phyloP scores from a whole-genome alignment of 2,113 vertebrate genomes.

The Psephotus haematonotus region DNA sequence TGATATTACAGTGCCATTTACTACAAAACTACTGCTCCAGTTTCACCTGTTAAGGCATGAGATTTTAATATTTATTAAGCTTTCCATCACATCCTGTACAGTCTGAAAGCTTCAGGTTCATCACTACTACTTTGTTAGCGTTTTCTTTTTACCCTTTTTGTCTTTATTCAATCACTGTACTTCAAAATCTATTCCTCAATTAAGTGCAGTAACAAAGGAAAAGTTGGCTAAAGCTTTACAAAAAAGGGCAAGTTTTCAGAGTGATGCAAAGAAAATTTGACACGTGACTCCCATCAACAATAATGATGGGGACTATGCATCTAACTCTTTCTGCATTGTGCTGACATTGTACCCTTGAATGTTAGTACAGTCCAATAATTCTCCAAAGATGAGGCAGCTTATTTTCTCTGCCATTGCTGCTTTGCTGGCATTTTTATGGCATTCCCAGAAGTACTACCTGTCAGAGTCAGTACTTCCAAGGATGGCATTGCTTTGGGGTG shows the following conservation, averaged over 20 bases:
- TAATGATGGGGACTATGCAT: constrained; percentile 23
- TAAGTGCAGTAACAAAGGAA: not conserved
- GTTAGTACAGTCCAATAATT: constrained; percentile 43
- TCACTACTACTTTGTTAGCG: not conserved
- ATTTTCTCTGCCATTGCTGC: constrained; percentile 37
- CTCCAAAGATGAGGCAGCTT: constrained; percentile 49
- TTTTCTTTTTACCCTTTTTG: not conserved
- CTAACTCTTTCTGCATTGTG: constrained; percentile 29
- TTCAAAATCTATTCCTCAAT: not conserved
- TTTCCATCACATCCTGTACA: not conserved
- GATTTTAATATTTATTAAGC: not conserved
- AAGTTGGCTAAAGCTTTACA: constrained; percentile 1
- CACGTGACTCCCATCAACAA: constrained; percentile 30
- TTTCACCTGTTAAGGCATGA: not conserved
- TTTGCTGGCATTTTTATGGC: constrained; percentile 52
- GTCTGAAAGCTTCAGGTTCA: not conserved
- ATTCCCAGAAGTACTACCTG: constrained; percentile 51
- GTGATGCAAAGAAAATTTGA: constrained; percentile 29
- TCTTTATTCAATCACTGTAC: not conserved
- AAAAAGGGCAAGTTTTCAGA: constrained; percentile 18
- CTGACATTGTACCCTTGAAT: constrained; percentile 58
- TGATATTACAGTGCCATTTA: not conserved
- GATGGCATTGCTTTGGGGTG: constrained; percentile 29
- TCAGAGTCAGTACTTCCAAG: constrained; percentile 58
- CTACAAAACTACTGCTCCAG: not conserved